phyloP scores from a whole-genome alignment of 2,888 invertebrate species.

The Drosophila percnosoma region DNA sequence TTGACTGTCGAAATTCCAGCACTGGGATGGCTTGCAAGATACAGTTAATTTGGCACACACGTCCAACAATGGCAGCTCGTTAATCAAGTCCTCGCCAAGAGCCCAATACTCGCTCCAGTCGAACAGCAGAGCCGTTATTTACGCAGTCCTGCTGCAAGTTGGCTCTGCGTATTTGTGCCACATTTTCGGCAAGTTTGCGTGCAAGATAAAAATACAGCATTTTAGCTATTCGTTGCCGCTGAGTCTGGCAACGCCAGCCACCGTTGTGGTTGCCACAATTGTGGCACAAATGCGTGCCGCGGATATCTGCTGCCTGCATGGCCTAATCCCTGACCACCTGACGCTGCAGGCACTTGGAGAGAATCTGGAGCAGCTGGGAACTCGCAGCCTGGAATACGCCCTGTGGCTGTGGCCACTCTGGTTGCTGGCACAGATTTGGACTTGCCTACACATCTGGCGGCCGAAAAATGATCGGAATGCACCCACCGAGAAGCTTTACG shows the following conservation, averaged over 20 bases:
- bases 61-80: constrained; percentile 44
- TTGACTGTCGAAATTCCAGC: constrained; percentile 38
- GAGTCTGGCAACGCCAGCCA: constrained; percentile 90
- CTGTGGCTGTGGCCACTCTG: constrained; percentile 93
- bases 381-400: constrained; percentile 87
- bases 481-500: constrained; percentile 93
- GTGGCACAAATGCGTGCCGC: constrained; percentile 88
- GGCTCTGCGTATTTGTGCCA: constrained; percentile 89
- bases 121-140: constrained; percentile 83
- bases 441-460: constrained; percentile 93
- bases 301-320: constrained; percentile 89
- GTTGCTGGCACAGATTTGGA: constrained; percentile 94
- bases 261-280: constrained; percentile 89
- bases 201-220: constrained; percentile 94
- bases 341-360: constrained; percentile 91
- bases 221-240: constrained; percentile 95
- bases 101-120: constrained; percentile 67
- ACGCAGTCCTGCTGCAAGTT: constrained; percentile 89
- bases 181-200: constrained; percentile 91
- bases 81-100: constrained; percentile 38
- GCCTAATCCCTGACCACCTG: constrained; percentile 91
- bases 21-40: constrained; percentile 31
- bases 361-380: constrained; percentile 86
- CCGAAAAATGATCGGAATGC: constrained; percentile 93
- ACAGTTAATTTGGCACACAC: constrained; percentile 37